Evolutionary conservation across 1,140 invertebrate species (phyloP).

Genomic region (Drosophila willistoni): DNA sequence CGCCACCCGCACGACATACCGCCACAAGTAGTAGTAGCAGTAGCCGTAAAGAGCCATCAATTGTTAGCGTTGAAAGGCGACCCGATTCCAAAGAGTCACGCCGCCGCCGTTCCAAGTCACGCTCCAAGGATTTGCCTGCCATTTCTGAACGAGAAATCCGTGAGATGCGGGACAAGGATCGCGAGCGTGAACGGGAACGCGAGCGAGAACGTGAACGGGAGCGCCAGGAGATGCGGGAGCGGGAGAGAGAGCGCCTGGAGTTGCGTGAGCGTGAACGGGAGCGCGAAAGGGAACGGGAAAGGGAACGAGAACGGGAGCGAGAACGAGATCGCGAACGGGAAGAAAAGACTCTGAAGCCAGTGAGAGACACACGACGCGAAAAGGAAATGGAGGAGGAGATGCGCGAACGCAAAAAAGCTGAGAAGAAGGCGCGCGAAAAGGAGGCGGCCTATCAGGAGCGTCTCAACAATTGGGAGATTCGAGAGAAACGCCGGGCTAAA

Average conservation of each 20-base stretch:
- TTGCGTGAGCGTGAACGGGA: constrained; percentile 84
- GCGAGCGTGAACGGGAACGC: constrained; percentile 81
- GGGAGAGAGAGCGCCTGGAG: constrained; percentile 55
- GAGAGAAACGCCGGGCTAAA: constrained; percentile 96
- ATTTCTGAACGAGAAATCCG: constrained; percentile 82
- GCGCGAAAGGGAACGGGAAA: constrained; percentile 84
- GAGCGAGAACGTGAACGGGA: constrained; percentile 83
- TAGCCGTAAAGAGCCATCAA: constrained; percentile 53
- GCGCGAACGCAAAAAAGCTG: constrained; percentile 94
- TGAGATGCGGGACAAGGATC: constrained; percentile 71
- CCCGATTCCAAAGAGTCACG: constrained; percentile 53
- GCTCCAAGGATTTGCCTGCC: constrained; percentile 83
- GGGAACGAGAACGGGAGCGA: constrained; percentile 81
- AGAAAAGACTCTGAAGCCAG: constrained; percentile 84
- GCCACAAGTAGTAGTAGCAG: constrained; percentile 20
- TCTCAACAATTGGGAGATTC: constrained; percentile 93
- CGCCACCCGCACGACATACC: background rate
- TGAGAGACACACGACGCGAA: constrained; percentile 88
- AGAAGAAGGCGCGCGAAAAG: constrained; percentile 95
- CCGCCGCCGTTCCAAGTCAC: constrained; percentile 77
- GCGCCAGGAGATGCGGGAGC: constrained; percentile 84
- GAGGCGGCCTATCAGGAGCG: constrained; percentile 96
- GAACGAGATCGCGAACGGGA: constrained; percentile 83
- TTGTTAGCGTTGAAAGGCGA: constrained; percentile 63
- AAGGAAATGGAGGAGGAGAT: constrained; percentile 96